Conservation (phyloP, 2,888 invertebrate genomes). For the Cephonodes hylas region DNA sequence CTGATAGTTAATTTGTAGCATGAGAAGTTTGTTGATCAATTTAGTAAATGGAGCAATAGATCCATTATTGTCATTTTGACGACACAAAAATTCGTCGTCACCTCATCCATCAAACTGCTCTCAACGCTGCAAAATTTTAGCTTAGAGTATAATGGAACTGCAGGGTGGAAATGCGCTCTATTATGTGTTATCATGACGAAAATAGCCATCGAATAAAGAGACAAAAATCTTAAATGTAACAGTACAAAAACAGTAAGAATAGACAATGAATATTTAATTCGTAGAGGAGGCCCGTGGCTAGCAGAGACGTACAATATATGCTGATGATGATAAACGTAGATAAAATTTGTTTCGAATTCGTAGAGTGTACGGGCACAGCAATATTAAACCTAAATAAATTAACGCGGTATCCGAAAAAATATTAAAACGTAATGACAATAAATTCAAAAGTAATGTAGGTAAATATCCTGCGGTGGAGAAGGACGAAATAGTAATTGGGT, state of each 20-base stretch:
- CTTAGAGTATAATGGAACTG: neutral
- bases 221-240: too few species aligned
- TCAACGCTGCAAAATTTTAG: neutral
- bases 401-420: neutral
- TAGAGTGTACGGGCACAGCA: too few species aligned
- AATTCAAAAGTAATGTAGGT: neutral
- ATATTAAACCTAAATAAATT: neutral
- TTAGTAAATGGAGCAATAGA: neutral
- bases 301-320: too few species aligned
- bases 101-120: neutral
- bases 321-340: too few species aligned
- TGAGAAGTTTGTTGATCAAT: neutral
- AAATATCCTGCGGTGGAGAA: neutral
- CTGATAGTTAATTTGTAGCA: neutral
- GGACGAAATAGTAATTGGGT: conserved; percentile 5
- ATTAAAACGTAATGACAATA: neutral
- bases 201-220: too few species aligned
- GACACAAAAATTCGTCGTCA: neutral
- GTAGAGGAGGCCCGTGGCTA: too few species aligned
- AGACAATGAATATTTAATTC: too few species aligned
- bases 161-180: too few species aligned
- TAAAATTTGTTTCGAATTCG: too few species aligned
- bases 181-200: too few species aligned
- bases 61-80: neutral
- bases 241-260: too few species aligned